Evolutionary conservation across 2,888 invertebrate species (phyloP), one percentile per base, ranked within the genome.

Genomic region (Girardia tigrina): DNA sequence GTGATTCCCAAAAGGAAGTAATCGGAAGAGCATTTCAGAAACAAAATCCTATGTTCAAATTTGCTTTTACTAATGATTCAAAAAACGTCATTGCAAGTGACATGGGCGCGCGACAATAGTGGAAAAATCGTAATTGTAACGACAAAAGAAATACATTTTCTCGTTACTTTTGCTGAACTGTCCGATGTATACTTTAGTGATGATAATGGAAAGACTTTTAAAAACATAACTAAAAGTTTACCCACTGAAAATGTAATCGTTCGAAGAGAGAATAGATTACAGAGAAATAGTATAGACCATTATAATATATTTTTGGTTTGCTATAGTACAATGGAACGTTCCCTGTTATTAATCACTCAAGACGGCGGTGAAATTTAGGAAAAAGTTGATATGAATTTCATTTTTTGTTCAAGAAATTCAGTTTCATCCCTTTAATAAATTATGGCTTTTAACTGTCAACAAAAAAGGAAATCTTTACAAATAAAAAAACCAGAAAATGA

Each of bases 401-500:
- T 56, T 56, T n/a, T 56, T 56, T 20, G 56, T 20, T 56, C 4
- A 56, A 56, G 56, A 56, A 56, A 56, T 56, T 56, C 4, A 56
- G 23, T 56, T 56, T 56, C 56, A 56, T 56, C 56, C 56, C n/a
- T 56, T 56, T n/a, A n/a, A 56, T 2, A 56, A 56, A n/a, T 56
- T n/a, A 12, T 56, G 56, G 56, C n/a, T 56, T n/a, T 56, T 56
- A 56, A 56, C 56, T 8, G n/a, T 16, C 4, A 56, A 56, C n/a
- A 56, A 56, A 56, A 23, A n/a, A 6, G n/a, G 56, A 16, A 56
- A 56, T 2, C 20, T 56, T 20, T 20, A 12, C n/a, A n/a, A n/a
- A n/a, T n/a, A n/a, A n/a, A n/a, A n/a, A n/a, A n/a, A n/a, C n/a
- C n/a, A n/a, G n/a, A n/a, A n/a, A n/a, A n/a, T n/a, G n/a, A n/a